Conservation (phyloP, 92 coral and sea anemone species). For the Heteractis magnifica region DNA sequence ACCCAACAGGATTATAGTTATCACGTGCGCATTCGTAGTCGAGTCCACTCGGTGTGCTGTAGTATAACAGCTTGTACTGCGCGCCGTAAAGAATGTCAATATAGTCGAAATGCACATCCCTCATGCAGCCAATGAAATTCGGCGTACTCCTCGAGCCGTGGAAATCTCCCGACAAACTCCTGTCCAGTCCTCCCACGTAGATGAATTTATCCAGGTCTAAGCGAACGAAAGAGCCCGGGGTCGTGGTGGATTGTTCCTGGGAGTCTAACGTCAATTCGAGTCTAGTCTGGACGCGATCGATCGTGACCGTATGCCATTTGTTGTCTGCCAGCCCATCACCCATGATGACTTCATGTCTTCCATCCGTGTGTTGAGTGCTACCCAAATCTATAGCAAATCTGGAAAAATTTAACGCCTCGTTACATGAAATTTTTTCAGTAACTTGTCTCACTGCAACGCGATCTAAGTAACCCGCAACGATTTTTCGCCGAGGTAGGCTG, state of each 20-base stretch:
- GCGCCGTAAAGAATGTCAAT: constrained; percentile 66
- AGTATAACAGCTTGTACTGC: constrained; percentile 28
- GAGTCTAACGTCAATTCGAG: constrained; percentile 47
- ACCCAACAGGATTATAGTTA: constrained; percentile 65
- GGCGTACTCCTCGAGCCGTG: constrained; percentile 48
- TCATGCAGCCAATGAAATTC: constrained; percentile 81
- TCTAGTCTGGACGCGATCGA: constrained; percentile 45
- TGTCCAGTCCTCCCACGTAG: constrained; percentile 83
- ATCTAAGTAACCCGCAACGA: not conserved
- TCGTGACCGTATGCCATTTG: constrained; percentile 75
- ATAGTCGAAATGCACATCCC: constrained; percentile 62
- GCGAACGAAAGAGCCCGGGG: constrained; percentile 50
- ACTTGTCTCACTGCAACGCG: no score
- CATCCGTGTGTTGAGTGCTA: constrained; percentile 40
- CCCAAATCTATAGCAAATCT: constrained; percentile 87
- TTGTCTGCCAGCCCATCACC: constrained; percentile 83
- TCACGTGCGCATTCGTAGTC: constrained; percentile 49
- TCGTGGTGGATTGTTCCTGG: constrained; percentile 27
- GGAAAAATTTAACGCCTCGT: not conserved
- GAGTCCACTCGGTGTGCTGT: constrained; percentile 45
- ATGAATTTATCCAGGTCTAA: constrained; percentile 71
- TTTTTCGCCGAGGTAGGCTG: no score
- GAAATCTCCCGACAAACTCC: constrained; percentile 53
- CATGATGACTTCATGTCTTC: constrained; percentile 56
- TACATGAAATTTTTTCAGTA: no score